phyloP scores from a whole-genome alignment of 2,888 invertebrate genomes.

The Neoitamus cyanurus region DNA sequence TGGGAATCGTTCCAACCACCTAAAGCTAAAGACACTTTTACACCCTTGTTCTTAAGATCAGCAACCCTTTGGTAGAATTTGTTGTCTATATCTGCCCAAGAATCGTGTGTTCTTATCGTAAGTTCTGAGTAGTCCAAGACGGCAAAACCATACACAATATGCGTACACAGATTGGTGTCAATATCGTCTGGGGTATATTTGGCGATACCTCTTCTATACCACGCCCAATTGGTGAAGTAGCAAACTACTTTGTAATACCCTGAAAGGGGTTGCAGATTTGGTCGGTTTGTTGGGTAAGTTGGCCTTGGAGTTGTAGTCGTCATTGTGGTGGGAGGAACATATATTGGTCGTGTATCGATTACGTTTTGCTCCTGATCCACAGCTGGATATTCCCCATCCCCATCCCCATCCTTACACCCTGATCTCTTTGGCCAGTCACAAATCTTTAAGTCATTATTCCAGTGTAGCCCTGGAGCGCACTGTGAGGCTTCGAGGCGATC shows the following conservation, averaged over 20 bases:
- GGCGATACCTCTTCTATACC: constrained; percentile 85
- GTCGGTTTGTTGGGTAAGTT: constrained; percentile 60
- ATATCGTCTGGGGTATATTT: constrained; percentile 89
- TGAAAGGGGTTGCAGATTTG: constrained; percentile 67
- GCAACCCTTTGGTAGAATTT: constrained; percentile 87
- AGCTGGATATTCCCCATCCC: constrained; percentile 49
- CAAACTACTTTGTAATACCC: constrained; percentile 86
- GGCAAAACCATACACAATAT: constrained; percentile 93
- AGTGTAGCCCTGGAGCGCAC: constrained; percentile 79
- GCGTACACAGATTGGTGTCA: constrained; percentile 88
- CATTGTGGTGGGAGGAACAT: constrained; percentile 58
- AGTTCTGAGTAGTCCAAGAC: constrained; percentile 86
- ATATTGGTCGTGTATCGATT: constrained; percentile 40
- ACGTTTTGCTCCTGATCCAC: neutral
- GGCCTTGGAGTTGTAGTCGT: constrained; percentile 60
- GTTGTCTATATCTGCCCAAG: constrained; percentile 91
- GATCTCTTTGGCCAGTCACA: constrained; percentile 81
- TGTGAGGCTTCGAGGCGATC: constrained; percentile 78
- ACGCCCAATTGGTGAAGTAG: constrained; percentile 95
- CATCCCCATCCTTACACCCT: constrained; percentile 66
- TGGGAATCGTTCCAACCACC: constrained; percentile 97
- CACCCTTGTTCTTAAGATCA: constrained; percentile 79
- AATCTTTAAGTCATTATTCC: constrained; percentile 75
- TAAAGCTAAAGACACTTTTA: constrained; percentile 87
- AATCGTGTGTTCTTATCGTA: constrained; percentile 84